Evolutionary conservation across 2,113 vertebrate genomes (phyloP).

Genomic region (Prolemur simus): DNA sequence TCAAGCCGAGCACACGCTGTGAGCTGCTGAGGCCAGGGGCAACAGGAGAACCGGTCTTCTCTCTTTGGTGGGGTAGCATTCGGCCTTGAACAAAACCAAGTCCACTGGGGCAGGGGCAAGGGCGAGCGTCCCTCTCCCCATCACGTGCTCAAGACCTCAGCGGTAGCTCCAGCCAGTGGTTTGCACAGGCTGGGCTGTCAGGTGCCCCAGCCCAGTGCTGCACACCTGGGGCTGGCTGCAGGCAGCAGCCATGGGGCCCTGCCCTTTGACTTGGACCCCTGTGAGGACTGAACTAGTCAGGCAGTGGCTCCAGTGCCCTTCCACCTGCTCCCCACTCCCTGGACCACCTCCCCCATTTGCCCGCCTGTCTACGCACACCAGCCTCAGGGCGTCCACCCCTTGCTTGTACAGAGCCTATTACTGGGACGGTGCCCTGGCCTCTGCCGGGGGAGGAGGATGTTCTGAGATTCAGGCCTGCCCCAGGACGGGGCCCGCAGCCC

Average conservation of each 20-base stretch:
- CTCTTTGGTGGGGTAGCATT: neutral
- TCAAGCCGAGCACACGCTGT: constrained; percentile 91
- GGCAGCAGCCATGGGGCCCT: neutral
- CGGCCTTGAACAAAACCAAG: constrained; percentile 44
- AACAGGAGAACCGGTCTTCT: neutral
- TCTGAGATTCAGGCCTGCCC: neutral
- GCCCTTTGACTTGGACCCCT: neutral
- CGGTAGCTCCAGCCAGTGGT: neutral
- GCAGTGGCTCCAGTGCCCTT: neutral
- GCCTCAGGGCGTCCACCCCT: neutral
- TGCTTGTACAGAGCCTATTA: neutral
- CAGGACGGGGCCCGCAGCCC: neutral
- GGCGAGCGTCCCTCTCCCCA: neutral
- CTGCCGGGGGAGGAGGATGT: neutral
- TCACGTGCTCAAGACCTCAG: neutral
- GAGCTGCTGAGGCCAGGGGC: constrained; percentile 72
- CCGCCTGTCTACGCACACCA: neutral
- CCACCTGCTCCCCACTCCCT: neutral
- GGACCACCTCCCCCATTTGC: neutral
- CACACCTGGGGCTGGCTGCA: neutral
- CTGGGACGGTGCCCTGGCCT: neutral
- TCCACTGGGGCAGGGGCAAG: neutral
- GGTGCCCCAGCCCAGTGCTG: neutral
- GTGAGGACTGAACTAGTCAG: neutral
- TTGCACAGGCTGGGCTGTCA: neutral